Percentiles rank a stretch among this genome's conserved stretches.
These are phyloP conservation scores for Erpetoichthys calabaricus DNA, from an alignment of 2,797 vertebrate genomes.

Conservation along the genomic window DNA sequence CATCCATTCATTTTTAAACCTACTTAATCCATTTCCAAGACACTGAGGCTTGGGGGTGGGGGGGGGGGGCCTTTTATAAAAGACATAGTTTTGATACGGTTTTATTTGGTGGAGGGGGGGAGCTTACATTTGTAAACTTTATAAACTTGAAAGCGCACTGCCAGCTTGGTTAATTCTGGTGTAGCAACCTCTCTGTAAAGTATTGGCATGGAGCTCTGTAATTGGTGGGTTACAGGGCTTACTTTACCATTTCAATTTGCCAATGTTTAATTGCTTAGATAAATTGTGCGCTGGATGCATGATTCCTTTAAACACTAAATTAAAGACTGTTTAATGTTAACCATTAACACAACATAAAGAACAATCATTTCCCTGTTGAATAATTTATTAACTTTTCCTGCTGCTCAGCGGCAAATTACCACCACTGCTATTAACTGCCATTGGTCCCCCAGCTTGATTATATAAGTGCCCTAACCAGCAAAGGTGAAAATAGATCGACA, in stretches of 20 bases:
- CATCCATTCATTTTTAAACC: too few species aligned
- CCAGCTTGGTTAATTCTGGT: not conserved
- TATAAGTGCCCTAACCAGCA: not conserved
- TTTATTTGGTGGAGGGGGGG: too few species aligned
- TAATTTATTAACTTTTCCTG: not conserved
- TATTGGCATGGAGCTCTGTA: not conserved
- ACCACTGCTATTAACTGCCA: not conserved
- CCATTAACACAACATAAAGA: not conserved
- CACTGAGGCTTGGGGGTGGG: too few species aligned
- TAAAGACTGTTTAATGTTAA: not conserved
- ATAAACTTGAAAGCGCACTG: not conserved
- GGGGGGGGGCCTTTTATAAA: too few species aligned
- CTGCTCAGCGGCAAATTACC: constrained; percentile 1
- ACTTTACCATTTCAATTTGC: not conserved
- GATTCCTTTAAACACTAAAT: not conserved
- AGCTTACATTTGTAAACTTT: not conserved
- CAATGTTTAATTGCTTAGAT: constrained; percentile 1
- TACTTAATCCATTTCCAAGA: too few species aligned
- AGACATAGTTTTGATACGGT: too few species aligned
- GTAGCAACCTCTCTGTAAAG: not conserved
- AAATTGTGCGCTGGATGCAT: constrained; percentile 1
- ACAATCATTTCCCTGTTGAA: constrained; percentile 1
- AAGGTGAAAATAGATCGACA: not conserved
- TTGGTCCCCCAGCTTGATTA: not conserved
- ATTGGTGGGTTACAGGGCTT: constrained; percentile 1